phyloP scores from a whole-genome alignment of 1,140 invertebrate species.

The Dreissena rostriformis region DNA sequence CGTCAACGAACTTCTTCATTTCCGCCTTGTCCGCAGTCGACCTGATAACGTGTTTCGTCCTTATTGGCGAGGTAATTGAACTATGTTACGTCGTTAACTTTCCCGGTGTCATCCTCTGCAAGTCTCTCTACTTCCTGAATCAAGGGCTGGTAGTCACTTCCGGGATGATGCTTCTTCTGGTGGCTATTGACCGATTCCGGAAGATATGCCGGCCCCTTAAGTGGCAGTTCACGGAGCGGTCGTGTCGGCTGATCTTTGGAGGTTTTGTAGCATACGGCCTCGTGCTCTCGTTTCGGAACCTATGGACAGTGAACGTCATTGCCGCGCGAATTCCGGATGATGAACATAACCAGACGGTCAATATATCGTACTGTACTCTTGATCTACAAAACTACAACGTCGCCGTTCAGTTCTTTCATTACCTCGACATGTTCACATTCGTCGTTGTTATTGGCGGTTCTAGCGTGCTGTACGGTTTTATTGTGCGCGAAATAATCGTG shows the following conservation, averaged over 20 bases:
- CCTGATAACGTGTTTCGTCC: not conserved
- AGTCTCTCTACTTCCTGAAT: constrained; percentile 2
- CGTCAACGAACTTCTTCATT: not conserved
- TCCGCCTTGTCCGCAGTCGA: not conserved
- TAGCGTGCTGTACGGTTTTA: not conserved
- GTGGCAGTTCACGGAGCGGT: constrained; percentile 18
- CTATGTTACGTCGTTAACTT: not conserved
- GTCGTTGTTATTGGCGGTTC: not conserved
- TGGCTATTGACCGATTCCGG: constrained; percentile 29
- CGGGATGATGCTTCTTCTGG: not conserved
- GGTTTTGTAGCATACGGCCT: not conserved
- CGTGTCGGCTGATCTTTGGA: not conserved
- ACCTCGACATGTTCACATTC: not conserved
- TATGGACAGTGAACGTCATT: not conserved
- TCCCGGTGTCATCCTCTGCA: not conserved
- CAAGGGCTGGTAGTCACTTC: constrained; percentile 10
- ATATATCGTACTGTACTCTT: not conserved
- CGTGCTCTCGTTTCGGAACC: not conserved
- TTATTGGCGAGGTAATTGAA: not conserved
- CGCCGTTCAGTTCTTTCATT: not conserved
- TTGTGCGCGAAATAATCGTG: not conserved
- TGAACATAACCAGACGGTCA: not conserved
- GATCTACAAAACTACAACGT: not conserved
- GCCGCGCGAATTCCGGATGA: not conserved
- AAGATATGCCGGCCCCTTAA: constrained; percentile 22